A percentile compares a stretch with the other conserved stretches of the same genome.
phyloP scores from a whole-genome alignment of 2,113 vertebrate genomes.

The Tautogolabrus adspersus region DNA sequence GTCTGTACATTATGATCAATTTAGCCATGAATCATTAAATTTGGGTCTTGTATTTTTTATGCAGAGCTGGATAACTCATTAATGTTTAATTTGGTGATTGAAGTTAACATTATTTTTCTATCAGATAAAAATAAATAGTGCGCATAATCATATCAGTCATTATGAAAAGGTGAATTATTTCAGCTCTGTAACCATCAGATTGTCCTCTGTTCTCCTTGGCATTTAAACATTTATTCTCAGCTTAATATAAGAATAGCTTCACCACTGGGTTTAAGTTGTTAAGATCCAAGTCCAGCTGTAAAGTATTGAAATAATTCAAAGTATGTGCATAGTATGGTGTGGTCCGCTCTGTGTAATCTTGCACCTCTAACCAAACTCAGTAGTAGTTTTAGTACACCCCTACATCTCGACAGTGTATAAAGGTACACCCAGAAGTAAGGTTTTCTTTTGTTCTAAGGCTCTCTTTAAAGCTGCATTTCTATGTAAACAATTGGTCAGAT shows the following conservation, averaged over 20 bases:
- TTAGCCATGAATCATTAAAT: constrained; percentile 32
- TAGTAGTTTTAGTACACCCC: not conserved
- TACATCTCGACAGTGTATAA: not conserved
- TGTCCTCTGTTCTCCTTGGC: constrained; percentile 20
- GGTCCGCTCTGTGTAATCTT: not conserved
- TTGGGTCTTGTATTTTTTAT: constrained; percentile 5
- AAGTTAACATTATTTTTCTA: constrained; percentile 3
- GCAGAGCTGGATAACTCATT: not conserved
- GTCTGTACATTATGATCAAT: constrained; percentile 44
- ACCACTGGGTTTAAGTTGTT: not conserved
- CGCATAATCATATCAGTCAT: not conserved
- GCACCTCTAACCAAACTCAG: not conserved
- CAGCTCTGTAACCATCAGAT: constrained; percentile 21
- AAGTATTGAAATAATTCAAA: not conserved
- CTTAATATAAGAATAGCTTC: constrained; percentile 14
- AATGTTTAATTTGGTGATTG: constrained; percentile 9
- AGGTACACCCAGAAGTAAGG: not conserved
- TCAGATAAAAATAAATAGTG: constrained; percentile 5
- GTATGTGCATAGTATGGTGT: not conserved
- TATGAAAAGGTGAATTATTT: constrained; percentile 4
- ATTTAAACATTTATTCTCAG: constrained; percentile 21
- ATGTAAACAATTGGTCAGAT: too few species aligned
- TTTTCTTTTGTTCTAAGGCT: not conserved
- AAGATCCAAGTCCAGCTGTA: not conserved
- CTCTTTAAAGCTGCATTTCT: not conserved